Percentiles rank a stretch among this genome's conserved stretches.
phyloP scores from a whole-genome alignment of 2,888 invertebrate species.

The Marronus borbonicus region DNA sequence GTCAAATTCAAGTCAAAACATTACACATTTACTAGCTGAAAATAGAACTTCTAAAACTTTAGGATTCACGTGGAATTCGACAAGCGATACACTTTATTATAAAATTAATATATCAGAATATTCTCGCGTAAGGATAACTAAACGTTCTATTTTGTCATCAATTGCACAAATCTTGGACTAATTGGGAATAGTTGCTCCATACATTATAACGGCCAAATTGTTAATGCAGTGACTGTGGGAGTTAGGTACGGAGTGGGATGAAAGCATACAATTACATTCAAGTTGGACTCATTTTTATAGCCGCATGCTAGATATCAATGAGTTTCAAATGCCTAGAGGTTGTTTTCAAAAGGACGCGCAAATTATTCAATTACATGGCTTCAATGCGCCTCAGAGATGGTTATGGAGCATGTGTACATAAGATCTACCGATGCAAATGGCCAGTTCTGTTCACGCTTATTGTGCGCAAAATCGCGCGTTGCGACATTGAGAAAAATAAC shows the following conservation, averaged over 20 bases:
- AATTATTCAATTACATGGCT: neutral
- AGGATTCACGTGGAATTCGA: no score
- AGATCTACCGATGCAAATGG: neutral
- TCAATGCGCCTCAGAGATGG: neutral
- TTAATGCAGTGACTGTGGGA: neutral
- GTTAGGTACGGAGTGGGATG: neutral
- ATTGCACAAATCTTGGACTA: neutral
- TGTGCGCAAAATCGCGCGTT: neutral
- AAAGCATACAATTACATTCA: neutral
- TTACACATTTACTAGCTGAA: no score
- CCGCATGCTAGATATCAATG: neutral
- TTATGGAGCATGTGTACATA: neutral
- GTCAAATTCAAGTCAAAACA: no score
- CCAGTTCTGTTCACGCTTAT: neutral
- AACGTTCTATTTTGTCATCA: neutral
- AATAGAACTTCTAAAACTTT: no score
- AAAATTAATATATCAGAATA: neutral
- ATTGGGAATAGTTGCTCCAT: neutral
- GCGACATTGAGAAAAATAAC: neutral
- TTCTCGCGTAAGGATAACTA: no score
- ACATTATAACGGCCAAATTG: neutral
- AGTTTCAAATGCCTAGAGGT: neutral
- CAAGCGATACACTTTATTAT: neutral
- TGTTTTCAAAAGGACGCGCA: neutral
- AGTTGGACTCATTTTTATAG: conserved; percentile 1